These are phyloP conservation scores for Chauna torquata DNA, from an alignment of 2,113 vertebrate genomes.

Conservation along the genomic window DNA sequence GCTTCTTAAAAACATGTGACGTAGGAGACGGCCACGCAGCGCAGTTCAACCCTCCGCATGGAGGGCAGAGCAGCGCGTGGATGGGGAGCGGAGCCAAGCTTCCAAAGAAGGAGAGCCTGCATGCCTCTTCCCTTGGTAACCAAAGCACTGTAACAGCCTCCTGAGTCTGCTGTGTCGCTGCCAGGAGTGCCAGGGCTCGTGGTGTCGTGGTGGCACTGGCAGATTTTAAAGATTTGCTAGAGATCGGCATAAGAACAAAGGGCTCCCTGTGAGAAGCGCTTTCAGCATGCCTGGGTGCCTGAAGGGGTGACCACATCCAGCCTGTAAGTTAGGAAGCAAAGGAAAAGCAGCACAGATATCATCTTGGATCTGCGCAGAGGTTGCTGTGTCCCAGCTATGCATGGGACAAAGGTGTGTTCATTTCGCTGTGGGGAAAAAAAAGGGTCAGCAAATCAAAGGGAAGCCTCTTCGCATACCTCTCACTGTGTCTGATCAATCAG, in stretches of 20 bases:
- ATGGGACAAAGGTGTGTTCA: not conserved
- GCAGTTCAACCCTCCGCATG: rapidly evolving
- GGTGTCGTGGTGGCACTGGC: not conserved
- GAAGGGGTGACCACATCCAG: not conserved
- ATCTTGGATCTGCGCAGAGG: rapidly evolving
- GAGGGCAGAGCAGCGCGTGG: not conserved
- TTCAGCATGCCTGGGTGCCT: not conserved
- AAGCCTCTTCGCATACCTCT: not conserved
- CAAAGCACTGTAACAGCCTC: not conserved
- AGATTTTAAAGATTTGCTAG: not conserved
- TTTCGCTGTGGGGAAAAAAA: not conserved
- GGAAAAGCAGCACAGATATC: not conserved
- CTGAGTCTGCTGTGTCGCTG: rapidly evolving
- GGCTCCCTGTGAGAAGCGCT: rapidly evolving
- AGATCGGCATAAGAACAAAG: not conserved
- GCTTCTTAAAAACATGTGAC: conserved; percentile 53
- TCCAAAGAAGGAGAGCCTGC: conserved; percentile 7
- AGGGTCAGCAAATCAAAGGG: not conserved
- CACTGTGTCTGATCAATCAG: rapidly evolving
- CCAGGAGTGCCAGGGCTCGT: not conserved
- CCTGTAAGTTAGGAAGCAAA: not conserved
- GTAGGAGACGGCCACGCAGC: not conserved
- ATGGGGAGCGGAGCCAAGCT: not conserved
- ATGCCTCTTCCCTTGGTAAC: not conserved
- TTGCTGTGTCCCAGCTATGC: rapidly evolving